Evolutionary conservation across 2,113 vertebrate species (phyloP), one percentile per base, ranked within the genome.

Genomic region (Brachirus orientalis): DNA sequence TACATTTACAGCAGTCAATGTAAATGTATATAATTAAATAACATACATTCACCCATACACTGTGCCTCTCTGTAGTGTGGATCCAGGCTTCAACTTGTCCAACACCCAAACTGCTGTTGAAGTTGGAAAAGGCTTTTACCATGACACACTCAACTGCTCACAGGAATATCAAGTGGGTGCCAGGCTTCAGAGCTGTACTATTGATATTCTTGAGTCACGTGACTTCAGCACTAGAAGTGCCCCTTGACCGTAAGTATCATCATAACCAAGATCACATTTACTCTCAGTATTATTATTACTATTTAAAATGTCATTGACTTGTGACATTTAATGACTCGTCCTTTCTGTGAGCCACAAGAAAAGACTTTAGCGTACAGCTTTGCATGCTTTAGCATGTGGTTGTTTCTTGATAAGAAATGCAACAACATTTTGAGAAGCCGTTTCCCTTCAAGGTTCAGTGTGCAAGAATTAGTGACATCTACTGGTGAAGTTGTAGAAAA

Each of bases 231-330:
- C 82, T 98, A 85, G 97, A 99, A 78, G 97, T 99, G 80, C 97
- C 97, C 90, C 97, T 98, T 77, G 97, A 98, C 90, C 92, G 97
- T 99, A 94, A 98, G 97, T 94, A 89, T 75, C 47, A 8, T 10
- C 9, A 6, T 6, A 3, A 44, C 52, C 19, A 22, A 16, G 28
- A 1, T 66, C 6, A 52, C 9, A 17, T 35, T 72, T 18, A 37
- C 28, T n/a, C 14, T 0, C 2, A 28, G 28, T 1, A 1, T 28
- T n/a, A n/a, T n/a, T n/a, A n/a, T n/a, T n/a, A n/a, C n/a, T n/a
- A n/a, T n/a, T n/a, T n/a, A n/a, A n/a, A n/a, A n/a, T n/a, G n/a
- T n/a, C n/a, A n/a, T n/a, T n/a, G n/a, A n/a, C 6, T 28, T 28
- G 28, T 28, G 28, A 3, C 6, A 28, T 28, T 28, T 28, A 28